Evolutionary conservation across 2,888 invertebrate genomes (phyloP).

Genomic region (Miltochrista miniata): DNA sequence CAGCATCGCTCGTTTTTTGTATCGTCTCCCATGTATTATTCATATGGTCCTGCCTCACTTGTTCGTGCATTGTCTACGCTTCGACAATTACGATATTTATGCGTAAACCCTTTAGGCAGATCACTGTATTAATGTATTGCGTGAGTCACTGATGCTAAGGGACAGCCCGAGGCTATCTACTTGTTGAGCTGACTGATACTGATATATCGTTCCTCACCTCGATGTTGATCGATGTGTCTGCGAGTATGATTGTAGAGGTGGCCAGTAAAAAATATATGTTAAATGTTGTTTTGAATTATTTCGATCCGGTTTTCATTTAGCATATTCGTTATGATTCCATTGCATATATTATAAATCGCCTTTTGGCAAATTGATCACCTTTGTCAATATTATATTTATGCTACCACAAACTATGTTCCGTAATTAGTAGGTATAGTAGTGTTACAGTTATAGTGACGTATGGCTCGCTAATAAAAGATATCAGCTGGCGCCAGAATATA

Average conservation of each 20-base stretch:
- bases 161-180: slow-evolving; percentile 72
- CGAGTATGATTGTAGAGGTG: slow-evolving; percentile 43
- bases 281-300: slow-evolving; percentile 22
- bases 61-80: slow-evolving; percentile 77
- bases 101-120: slow-evolving; percentile 74
- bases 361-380: slow-evolving; percentile 9
- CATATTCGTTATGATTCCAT: slow-evolving; percentile 12
- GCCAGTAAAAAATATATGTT: slow-evolving; percentile 21
- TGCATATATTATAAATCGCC: slow-evolving; percentile 6
- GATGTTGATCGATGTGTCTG: slow-evolving; percentile 73
- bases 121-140: slow-evolving; percentile 56
- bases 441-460: slow-evolving; percentile 14
- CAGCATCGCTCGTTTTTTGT: slow-evolving; percentile 60
- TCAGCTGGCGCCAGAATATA: slow-evolving; percentile 55
- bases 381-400: slow-evolving; percentile 1
- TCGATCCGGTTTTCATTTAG: slow-evolving; percentile 12
- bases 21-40: slow-evolving; percentile 64
- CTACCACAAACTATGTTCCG: too few relatives aligned
- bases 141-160: slow-evolving; percentile 62
- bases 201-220: slow-evolving; percentile 71
- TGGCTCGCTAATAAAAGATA: slow-evolving; percentile 43
- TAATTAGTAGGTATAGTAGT: not conserved
- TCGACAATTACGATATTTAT: slow-evolving; percentile 79
- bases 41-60: slow-evolving; percentile 68
- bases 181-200: slow-evolving; percentile 67